Evolutionary conservation across 1,140 invertebrate genomes (phyloP).

Genomic region (Cotesia chilonis): DNA sequence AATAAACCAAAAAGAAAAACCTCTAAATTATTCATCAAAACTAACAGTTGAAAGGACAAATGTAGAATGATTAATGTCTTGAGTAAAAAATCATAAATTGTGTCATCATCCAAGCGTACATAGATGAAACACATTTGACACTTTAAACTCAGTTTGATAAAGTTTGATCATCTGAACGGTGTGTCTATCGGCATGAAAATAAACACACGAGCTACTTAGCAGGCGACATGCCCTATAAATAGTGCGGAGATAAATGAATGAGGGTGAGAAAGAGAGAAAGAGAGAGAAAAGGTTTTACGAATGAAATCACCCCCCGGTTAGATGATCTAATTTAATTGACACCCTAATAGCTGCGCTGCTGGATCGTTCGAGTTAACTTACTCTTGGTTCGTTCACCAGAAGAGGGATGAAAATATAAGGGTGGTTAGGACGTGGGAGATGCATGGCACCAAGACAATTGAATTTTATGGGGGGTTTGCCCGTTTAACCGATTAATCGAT

Average conservation of each 20-base stretch:
- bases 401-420: slow-evolving; percentile 58
- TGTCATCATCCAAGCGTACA: no score
- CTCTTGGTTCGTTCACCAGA: slow-evolving; percentile 26
- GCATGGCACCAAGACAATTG: slow-evolving; percentile 64
- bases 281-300: slow-evolving; percentile 11
- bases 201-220: no score
- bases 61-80: neutral
- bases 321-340: slow-evolving; percentile 61
- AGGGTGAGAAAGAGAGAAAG: neutral
- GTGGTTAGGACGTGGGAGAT: slow-evolving; percentile 53
- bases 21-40: slow-evolving; percentile 57
- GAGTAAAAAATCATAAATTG: no score
- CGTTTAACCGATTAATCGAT: slow-evolving; percentile 64
- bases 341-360: slow-evolving; percentile 57
- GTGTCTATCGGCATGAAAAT: no score
- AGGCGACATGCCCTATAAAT: no score
- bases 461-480: slow-evolving; percentile 65
- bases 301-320: slow-evolving; percentile 16
- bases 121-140: no score
- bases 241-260: neutral
- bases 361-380: slow-evolving; percentile 40
- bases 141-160: no score
- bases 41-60: neutral
- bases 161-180: no score
- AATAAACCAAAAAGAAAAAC: slow-evolving; percentile 31